Conservation (phyloP, 2,797 vertebrate genomes). For the Podargus strigoides region DNA sequence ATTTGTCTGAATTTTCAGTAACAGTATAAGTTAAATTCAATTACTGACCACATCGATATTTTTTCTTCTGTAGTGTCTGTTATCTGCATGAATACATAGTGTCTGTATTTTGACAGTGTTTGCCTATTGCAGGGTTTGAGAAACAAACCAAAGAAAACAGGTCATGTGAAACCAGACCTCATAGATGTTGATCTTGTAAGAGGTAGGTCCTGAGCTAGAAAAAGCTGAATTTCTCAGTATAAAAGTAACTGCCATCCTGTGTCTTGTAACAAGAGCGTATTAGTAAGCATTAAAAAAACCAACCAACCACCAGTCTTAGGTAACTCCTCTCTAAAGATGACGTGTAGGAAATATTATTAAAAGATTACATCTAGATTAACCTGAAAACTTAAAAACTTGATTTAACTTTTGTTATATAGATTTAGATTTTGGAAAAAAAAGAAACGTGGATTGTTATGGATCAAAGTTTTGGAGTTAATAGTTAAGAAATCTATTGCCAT, state of each 20-base stretch:
- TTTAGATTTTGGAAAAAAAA: neutral
- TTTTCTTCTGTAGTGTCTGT: neutral
- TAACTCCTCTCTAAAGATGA: neutral
- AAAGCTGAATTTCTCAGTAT: neutral
- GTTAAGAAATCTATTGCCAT: neutral
- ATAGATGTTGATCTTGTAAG: constrained; percentile 98
- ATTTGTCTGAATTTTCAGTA: neutral
- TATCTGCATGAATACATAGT: neutral
- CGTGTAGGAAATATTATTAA: neutral
- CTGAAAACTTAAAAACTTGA: neutral
- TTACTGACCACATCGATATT: neutral
- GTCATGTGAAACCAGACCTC: constrained; percentile 96
- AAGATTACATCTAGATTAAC: neutral
- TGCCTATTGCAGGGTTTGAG: constrained; percentile 86
- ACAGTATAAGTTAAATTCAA: neutral
- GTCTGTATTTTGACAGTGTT: neutral
- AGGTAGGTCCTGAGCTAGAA: constrained; percentile 78
- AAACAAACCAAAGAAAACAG: constrained; percentile 99
- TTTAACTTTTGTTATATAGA: neutral
- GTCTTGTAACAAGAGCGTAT: neutral
- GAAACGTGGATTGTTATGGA: neutral
- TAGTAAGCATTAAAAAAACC: neutral
- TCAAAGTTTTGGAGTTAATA: neutral
- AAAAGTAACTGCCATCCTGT: neutral
- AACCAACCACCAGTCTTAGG: fast-evolving